Evolutionary conservation across 2,113 vertebrate genomes (phyloP).

Genomic region (Antennarius striatus): DNA sequence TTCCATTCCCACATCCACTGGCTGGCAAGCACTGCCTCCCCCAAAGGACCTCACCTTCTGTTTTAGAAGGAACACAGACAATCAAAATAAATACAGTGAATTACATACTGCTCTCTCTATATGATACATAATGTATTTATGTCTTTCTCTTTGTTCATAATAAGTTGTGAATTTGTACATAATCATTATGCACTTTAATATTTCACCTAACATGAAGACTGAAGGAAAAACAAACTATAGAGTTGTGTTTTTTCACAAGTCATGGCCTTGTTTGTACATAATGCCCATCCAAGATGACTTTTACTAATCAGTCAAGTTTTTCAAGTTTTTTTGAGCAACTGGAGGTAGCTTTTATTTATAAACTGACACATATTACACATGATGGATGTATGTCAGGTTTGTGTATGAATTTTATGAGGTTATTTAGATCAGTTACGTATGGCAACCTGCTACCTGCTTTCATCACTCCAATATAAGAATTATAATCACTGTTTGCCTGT

Average conservation of each 20-base stretch:
- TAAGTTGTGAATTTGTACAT: neutral
- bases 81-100: slow-evolving; percentile 11
- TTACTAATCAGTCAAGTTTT: no score
- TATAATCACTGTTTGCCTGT: no score
- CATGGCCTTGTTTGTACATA: no score
- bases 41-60: slow-evolving; percentile 16
- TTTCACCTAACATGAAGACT: no score
- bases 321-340: no score
- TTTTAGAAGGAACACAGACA: slow-evolving; percentile 14
- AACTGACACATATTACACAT: neutral
- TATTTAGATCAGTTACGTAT: no score
- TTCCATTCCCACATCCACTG: slow-evolving; percentile 53
- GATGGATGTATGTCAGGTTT: neutral
- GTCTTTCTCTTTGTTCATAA: neutral
- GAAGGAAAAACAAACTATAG: neutral
- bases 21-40: slow-evolving; percentile 29
- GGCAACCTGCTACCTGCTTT: no score
- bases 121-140: neutral
- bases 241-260: no score
- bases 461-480: no score
- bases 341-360: neutral
- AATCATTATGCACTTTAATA: no score
- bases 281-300: no score
- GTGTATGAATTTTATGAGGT: no score
- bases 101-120: neutral